Percentiles rank a stretch among this genome's conserved stretches.
Conservation (phyloP, 2,888 invertebrate genomes). For the Pandemis cinnamomeana region DNA sequence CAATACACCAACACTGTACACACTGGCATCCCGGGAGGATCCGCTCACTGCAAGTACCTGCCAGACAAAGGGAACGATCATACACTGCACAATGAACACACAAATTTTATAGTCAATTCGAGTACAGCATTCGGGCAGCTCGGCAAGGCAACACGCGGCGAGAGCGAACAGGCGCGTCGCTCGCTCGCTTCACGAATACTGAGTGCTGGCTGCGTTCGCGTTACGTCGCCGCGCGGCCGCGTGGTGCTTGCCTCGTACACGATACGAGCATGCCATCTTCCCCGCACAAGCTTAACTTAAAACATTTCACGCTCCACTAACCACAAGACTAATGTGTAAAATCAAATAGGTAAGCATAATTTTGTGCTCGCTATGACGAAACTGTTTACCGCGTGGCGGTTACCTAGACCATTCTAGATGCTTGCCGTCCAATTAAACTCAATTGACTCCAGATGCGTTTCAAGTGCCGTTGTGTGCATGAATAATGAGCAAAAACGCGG, state of each 20-base stretch:
- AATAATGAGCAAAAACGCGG: slow-evolving; percentile 36
- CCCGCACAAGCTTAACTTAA: slow-evolving; percentile 54
- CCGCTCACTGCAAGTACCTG: slow-evolving; percentile 58
- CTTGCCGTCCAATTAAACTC: slow-evolving; percentile 11
- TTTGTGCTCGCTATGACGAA: slow-evolving; percentile 42
- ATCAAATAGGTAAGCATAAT: slow-evolving; percentile 58
- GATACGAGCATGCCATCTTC: slow-evolving; percentile 44
- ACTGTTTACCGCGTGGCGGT: slow-evolving; percentile 16
- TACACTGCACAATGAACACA: slow-evolving; percentile 65
- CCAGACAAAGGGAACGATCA: slow-evolving; percentile 71
- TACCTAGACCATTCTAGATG: slow-evolving; percentile 28
- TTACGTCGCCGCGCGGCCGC: slow-evolving; percentile 37
- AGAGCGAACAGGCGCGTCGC: slow-evolving; percentile 57
- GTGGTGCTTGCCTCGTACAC: slow-evolving; percentile 13
- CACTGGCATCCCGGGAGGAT: slow-evolving; percentile 74
- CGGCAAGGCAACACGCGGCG: slow-evolving; percentile 32
- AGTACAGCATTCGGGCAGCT: slow-evolving; percentile 45
- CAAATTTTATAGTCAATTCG: slow-evolving; percentile 60
- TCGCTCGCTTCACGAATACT: slow-evolving; percentile 71
- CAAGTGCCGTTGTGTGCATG: slow-evolving; percentile 22
- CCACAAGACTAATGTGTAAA: slow-evolving; percentile 72
- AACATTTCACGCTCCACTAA: slow-evolving; percentile 77
- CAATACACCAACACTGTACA: slow-evolving; percentile 80
- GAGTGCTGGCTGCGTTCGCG: slow-evolving; percentile 49
- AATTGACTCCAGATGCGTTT: slow-evolving; percentile 9